phyloP scores from a whole-genome alignment of 2,113 vertebrate genomes.

The Heterocephalus glaber region DNA sequence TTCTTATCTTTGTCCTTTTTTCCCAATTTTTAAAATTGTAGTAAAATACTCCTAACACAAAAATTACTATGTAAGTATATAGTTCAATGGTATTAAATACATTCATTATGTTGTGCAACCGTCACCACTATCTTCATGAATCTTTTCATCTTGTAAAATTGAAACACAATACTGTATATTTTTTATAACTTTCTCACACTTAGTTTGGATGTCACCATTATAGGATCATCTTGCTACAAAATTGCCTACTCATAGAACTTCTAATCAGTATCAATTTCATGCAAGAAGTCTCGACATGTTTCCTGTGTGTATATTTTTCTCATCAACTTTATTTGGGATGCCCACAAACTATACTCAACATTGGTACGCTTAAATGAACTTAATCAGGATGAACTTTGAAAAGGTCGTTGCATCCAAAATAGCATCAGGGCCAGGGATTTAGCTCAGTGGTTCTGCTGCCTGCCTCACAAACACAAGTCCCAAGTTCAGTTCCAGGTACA shows the following conservation, averaged over 20 bases:
- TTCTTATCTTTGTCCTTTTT: not conserved
- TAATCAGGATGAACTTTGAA: conserved; percentile 13
- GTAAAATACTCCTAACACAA: not conserved
- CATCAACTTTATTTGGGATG: not conserved
- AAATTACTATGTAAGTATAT: not conserved
- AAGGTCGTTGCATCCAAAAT: conserved; percentile 42
- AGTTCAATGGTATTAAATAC: not conserved
- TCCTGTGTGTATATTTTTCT: not conserved
- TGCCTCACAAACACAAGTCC: too few relatives aligned
- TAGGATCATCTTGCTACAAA: not conserved
- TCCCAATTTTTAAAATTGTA: not conserved
- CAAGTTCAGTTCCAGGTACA: too few relatives aligned
- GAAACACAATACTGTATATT: not conserved
- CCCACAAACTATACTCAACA: not conserved
- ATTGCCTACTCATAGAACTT: not conserved
- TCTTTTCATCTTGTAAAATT: not conserved
- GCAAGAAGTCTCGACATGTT: not conserved
- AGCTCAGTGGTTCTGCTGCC: too few relatives aligned
- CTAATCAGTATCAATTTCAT: not conserved
- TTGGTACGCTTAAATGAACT: conserved; percentile 38
- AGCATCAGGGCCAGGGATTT: too few relatives aligned
- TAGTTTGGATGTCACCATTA: not conserved
- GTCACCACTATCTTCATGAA: not conserved
- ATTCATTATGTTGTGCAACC: not conserved
- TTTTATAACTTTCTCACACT: conserved; percentile 38